phyloP scores from a whole-genome alignment of 2,113 vertebrate genomes.

The Junco hyemalis region DNA sequence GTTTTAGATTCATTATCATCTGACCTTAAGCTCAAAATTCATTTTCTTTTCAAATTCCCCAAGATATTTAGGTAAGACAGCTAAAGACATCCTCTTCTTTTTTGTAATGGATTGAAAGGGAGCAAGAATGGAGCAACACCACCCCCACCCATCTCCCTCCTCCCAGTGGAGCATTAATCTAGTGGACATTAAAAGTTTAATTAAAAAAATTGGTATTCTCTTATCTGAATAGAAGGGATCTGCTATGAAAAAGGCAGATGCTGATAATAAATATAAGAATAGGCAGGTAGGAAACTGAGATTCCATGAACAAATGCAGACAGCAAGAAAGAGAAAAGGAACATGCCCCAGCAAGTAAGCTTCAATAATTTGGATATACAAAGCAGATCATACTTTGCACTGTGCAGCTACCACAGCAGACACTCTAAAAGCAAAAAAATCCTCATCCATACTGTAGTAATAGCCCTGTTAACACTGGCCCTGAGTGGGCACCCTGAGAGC shows the following conservation, averaged over 20 bases:
- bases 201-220: neutral
- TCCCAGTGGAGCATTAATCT: neutral
- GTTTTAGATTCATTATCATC: neutral
- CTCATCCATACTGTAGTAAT: neutral
- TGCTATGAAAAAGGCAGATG: neutral
- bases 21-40: neutral
- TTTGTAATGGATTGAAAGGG: neutral
- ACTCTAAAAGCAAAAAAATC: neutral
- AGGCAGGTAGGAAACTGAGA: neutral
- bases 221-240: neutral
- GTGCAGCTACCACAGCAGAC: neutral
- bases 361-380: neutral
- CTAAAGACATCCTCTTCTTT: neutral
- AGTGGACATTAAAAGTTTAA: neutral
- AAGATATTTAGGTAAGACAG: neutral
- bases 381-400: neutral
- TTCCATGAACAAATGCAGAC: neutral
- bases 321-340: neutral
- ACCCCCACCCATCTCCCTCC: accelerated
- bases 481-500: neutral
- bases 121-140: neutral
- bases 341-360: neutral
- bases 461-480: neutral
- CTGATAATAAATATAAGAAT: neutral
- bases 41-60: neutral